Percentiles rank a stretch among this genome's conserved stretches.
phyloP scores from a whole-genome alignment of 2,113 vertebrate species.

The Psilopsiagon aurifrons region DNA sequence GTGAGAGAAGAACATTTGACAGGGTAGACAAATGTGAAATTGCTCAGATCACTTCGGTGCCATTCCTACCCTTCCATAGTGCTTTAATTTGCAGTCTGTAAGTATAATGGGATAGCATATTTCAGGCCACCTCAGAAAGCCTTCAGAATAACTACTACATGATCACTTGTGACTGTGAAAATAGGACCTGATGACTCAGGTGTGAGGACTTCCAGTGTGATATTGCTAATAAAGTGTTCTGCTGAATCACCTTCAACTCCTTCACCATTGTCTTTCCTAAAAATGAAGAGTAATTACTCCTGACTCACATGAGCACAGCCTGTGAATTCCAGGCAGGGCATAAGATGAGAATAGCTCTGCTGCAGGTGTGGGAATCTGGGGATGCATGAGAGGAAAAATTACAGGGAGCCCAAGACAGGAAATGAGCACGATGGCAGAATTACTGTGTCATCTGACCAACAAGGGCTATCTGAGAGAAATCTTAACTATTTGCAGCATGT shows the following conservation, averaged over 20 bases:
- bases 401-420: not conserved
- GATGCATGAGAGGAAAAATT: not conserved
- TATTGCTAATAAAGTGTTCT: not conserved
- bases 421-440: not conserved
- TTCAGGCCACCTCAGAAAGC: not conserved
- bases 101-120: not conserved
- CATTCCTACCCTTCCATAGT: not conserved
- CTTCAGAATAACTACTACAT: not conserved
- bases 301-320: not conserved
- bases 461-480: not conserved
- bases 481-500: not conserved
- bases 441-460: not conserved
- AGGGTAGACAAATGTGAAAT: not conserved
- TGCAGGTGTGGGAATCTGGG: not conserved
- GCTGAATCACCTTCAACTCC: conserved; percentile 24
- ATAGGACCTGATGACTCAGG: not conserved
- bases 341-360: not conserved
- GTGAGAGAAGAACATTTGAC: not conserved
- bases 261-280: not conserved
- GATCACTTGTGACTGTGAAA: not conserved
- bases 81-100: not conserved
- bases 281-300: not conserved
- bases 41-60: not conserved
- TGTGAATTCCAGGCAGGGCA: not conserved
- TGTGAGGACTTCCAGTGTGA: not conserved